Conservation (phyloP, 2,797 vertebrate species). For the Crotalus adamanteus region DNA sequence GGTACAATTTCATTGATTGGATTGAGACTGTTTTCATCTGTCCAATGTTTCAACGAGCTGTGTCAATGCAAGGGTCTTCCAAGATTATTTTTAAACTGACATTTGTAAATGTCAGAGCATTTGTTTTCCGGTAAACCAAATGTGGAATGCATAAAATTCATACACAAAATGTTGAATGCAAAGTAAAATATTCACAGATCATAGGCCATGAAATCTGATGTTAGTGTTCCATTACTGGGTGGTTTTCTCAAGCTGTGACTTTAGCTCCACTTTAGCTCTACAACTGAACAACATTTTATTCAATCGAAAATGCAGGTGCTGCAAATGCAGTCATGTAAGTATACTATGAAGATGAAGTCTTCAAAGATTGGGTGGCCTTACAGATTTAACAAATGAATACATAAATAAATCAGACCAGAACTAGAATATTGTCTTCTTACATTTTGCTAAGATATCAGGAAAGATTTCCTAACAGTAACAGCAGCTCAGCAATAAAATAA, state of each 20-base stretch:
- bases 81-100: conserved; percentile 42
- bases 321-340: neutral
- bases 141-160: conserved; percentile 15
- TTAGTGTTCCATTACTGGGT: neutral
- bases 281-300: neutral
- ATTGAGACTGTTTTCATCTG: conserved; percentile 40
- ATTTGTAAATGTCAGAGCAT: conserved; percentile 57
- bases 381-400: neutral
- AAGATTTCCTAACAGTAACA: neutral
- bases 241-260: neutral
- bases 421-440: neutral
- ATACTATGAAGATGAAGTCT: neutral
- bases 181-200: neutral
- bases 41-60: conserved; percentile 22
- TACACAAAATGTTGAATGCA: neutral
- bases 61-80: neutral
- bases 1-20: conserved; percentile 23
- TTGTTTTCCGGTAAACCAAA: conserved; percentile 25
- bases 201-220: neutral
- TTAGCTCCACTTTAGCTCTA: neutral
- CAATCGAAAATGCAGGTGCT: neutral
- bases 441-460: neutral
- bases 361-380: neutral
- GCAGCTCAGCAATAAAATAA: neutral
- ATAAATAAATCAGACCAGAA: neutral